A percentile compares a stretch with the other conserved stretches of the same genome.
phyloP scores from a whole-genome alignment of 2,888 invertebrate species.

The Zhuqinia jingwanae region DNA sequence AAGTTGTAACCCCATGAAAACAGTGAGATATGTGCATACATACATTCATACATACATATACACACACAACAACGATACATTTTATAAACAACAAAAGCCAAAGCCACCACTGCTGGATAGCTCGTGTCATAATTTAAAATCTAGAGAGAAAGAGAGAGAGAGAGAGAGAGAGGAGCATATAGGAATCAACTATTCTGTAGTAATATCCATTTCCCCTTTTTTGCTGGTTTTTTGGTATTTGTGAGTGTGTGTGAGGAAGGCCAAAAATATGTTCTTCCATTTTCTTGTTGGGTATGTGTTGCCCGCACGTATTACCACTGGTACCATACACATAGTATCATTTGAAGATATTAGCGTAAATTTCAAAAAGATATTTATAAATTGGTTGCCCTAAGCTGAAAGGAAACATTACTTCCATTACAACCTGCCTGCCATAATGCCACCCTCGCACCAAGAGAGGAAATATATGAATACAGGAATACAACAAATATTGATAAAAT shows the following conservation, averaged over 20 bases:
- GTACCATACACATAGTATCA: constrained; percentile 30
- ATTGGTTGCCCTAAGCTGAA: constrained; percentile 66
- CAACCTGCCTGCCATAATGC: constrained; percentile 43
- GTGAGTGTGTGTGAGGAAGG: not conserved
- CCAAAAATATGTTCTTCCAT: constrained; percentile 52
- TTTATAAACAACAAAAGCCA: constrained; percentile 62
- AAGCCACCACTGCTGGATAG: constrained; percentile 54
- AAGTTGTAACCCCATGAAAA: constrained; percentile 30
- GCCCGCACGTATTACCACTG: constrained; percentile 60
- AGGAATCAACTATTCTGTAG: not conserved
- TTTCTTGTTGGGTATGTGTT: constrained; percentile 68
- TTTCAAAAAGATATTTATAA: constrained; percentile 69
- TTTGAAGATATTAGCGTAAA: constrained; percentile 71
- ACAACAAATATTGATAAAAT: constrained; percentile 70
- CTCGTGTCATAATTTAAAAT: constrained; percentile 75
- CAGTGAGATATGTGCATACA: not conserved
- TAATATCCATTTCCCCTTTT: constrained; percentile 42
- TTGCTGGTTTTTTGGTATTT: not conserved
- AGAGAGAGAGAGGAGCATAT: too few relatives aligned
- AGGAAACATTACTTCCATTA: constrained; percentile 68
- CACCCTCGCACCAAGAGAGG: constrained; percentile 17
- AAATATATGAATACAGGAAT: constrained; percentile 29
- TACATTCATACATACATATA: not conserved
- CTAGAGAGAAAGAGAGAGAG: constrained; percentile 1
- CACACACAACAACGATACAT: constrained; percentile 38